These are phyloP conservation scores for Simalia tracyae DNA, from an alignment of 2,797 vertebrate species.

Conservation along the genomic window DNA sequence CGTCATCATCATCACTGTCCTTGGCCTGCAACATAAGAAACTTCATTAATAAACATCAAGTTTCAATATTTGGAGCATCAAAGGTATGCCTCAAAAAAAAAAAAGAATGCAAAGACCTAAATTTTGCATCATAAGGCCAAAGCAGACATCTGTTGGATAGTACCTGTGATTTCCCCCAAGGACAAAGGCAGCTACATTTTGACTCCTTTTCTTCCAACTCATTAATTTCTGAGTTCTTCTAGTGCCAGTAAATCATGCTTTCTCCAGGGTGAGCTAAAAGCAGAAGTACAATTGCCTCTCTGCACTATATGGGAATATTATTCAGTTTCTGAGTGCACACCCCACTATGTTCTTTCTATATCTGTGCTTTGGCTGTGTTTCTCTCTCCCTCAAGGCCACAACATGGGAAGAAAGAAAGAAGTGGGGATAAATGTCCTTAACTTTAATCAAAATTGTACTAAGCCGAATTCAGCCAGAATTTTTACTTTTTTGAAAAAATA, in stretches of 20 bases:
- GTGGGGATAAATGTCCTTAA: neutral
- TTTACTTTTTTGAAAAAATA: too few species aligned
- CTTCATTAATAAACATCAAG: neutral
- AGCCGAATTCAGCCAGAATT: neutral
- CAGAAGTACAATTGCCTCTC: neutral
- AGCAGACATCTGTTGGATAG: neutral
- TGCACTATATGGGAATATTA: neutral
- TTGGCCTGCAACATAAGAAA: constrained; percentile 78
- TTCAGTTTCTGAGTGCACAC: neutral
- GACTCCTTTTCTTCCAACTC: neutral
- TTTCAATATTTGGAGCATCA: too few species aligned
- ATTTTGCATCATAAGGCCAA: neutral
- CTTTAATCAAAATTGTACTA: neutral
- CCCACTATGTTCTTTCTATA: neutral
- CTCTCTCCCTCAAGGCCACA: neutral
- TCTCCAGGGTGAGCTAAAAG: neutral
- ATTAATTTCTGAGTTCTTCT: neutral
- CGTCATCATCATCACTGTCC: constrained; percentile 91
- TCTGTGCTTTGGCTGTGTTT: neutral
- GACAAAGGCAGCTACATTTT: too few species aligned
- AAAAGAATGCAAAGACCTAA: neutral
- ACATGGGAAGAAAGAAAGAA: neutral
- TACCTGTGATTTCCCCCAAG: neutral
- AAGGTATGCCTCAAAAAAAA: too few species aligned
- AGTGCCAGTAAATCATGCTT: neutral